Evolutionary conservation across 1,140 invertebrate species (phyloP), one percentile per base, ranked within the genome.

Genomic region (Phortica variegata): DNA sequence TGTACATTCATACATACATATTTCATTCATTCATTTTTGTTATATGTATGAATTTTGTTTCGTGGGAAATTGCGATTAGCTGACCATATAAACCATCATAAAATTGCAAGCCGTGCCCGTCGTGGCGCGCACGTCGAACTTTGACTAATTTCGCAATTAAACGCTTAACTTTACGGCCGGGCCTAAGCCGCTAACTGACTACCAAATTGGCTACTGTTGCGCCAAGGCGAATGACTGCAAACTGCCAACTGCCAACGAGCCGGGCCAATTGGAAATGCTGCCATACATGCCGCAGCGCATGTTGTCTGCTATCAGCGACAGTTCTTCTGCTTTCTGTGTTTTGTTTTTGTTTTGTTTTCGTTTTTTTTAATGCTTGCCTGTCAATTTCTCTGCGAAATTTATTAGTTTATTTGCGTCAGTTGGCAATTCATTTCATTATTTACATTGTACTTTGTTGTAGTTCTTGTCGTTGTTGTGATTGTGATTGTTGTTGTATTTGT

Each of bases 341-440:
- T n/a, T n/a, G n/a, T n/a, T n/a, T n/a, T n/a, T n/a, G n/a, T n/a
- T n/a, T n/a, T n/a, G n/a, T n/a, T n/a, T n/a, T n/a, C n/a, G n/a
- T n/a, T n/a, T n/a, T n/a, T n/a, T n/a, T 54, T 63, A 69, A 68
- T 69, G 60, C 63, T 57, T 47, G 54, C 65, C 68, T 68, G 63
- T 68, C 63, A 68, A 68, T 68, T 68, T 68, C 12, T 63, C 44
- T 68, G 68, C 38, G 63, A 68, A 68, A 68, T 68, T 68, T 68
- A 68, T 68, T 68, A 60, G 63, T 68, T 68, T 68, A 68, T 68
- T 63, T 68, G 65, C 60, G 63, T 63, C 63, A 68, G 63, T 54
- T 63, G 5, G n/a, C n/a, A n/a, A n/a, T n/a, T n/a, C n/a, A n/a
- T n/a, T n/a, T 26, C 23, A 26, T 6, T 26, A 26, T 26, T 26